phyloP scores from a whole-genome alignment of 2,113 vertebrate genomes.

The Lepidothrix coronata region DNA sequence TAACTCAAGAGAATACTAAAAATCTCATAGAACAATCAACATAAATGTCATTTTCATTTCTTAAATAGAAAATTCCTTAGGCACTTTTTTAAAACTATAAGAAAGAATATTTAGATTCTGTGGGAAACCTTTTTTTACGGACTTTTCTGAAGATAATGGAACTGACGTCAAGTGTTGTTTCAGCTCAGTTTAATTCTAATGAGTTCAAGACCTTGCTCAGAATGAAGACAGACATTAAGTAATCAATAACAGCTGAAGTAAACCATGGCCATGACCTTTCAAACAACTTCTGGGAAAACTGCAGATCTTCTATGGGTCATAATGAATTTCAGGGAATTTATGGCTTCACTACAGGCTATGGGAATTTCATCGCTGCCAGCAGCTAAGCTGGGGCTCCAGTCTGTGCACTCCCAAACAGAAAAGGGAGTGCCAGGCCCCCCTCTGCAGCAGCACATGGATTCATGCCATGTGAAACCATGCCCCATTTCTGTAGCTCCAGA shows the following conservation, averaged over 20 bases:
- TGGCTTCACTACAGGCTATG: neutral
- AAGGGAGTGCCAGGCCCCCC: neutral
- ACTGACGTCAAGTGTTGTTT: neutral
- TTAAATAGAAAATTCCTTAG: neutral
- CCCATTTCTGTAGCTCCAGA: neutral
- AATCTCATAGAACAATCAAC: neutral
- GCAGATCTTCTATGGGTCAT: neutral
- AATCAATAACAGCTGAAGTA: slow-evolving; percentile 10
- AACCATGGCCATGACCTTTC: neutral
- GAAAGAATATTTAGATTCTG: neutral
- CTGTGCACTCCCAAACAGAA: neutral
- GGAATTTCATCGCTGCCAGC: neutral
- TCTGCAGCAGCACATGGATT: neutral
- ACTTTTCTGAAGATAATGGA: neutral
- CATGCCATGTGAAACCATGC: neutral
- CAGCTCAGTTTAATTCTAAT: neutral
- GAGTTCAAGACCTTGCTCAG: slow-evolving; percentile 36
- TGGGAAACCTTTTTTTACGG: neutral
- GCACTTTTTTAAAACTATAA: neutral
- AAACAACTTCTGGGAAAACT: slow-evolving; percentile 11
- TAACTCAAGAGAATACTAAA: neutral
- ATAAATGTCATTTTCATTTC: neutral
- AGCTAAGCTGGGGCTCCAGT: neutral
- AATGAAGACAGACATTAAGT: slow-evolving; percentile 1
- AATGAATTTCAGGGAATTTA: neutral